Evolutionary conservation across 2,113 vertebrate genomes (phyloP).

Genomic region (Aegypius monachus): DNA sequence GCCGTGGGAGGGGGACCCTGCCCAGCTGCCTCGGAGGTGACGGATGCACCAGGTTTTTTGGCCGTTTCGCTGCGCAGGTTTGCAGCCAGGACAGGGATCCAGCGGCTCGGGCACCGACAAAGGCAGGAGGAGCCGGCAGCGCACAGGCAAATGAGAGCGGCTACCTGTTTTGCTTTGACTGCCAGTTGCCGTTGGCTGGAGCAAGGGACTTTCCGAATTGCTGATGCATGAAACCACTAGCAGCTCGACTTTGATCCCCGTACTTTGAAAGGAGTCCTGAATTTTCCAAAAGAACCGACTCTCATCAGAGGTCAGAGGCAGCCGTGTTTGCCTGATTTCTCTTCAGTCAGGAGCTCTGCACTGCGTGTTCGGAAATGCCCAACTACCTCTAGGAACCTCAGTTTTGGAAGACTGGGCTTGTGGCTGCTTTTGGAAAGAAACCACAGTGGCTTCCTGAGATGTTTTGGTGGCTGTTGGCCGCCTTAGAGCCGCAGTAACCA

Average conservation of each 20-base stretch:
- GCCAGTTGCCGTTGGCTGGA: not conserved
- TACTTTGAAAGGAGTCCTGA: not conserved
- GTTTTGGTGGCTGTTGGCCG: not conserved
- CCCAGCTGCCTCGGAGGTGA: not conserved
- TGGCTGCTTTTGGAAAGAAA: not conserved
- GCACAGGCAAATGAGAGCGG: not conserved
- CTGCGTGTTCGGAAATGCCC: not conserved
- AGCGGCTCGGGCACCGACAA: accelerated
- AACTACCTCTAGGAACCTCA: not conserved
- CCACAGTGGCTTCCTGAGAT: not conserved
- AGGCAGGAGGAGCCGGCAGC: not conserved
- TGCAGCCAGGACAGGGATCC: accelerated
- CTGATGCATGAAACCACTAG: constrained; percentile 12
- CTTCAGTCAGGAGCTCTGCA: not conserved
- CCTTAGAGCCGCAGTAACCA: not conserved
- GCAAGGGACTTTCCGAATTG: not conserved
- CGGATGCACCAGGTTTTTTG: not conserved
- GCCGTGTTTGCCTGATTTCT: accelerated
- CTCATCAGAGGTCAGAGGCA: not conserved
- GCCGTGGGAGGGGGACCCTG: not conserved
- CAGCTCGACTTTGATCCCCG: not conserved
- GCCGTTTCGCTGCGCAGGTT: not conserved
- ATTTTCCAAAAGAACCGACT: not conserved
- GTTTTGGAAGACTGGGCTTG: not conserved
- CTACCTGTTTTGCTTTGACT: not conserved